Percentiles rank a stretch among this genome's conserved stretches.
These are phyloP conservation scores for Meandrina meandrites DNA, from an alignment of 92 coral and sea anemone species.

Conservation along the genomic window DNA sequence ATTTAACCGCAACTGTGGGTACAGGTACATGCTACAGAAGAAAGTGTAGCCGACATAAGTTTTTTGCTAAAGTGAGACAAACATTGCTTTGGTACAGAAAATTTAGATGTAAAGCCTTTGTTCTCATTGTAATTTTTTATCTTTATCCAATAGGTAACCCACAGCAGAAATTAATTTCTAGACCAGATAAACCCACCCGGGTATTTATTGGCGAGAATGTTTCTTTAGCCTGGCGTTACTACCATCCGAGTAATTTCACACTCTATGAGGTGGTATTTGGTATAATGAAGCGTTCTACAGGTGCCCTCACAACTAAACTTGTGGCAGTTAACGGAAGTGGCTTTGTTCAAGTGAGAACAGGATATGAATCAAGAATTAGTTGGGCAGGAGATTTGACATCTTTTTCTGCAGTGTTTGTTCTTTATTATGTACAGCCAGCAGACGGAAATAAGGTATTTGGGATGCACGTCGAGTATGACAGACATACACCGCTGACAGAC, in stretches of 20 bases:
- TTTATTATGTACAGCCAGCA: background rate
- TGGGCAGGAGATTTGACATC: conserved; percentile 35
- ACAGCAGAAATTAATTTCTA: background rate
- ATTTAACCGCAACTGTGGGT: no score
- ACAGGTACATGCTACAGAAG: no score
- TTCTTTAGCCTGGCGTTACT: conserved; percentile 1
- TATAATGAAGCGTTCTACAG: background rate
- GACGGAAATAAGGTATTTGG: conserved; percentile 5
- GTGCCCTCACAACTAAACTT: background rate
- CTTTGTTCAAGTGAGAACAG: background rate
- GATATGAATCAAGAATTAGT: background rate
- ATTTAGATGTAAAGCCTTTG: no score
- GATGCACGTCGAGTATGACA: conserved; percentile 21
- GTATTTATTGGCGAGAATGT: conserved; percentile 11
- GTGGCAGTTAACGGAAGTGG: background rate
- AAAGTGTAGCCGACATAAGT: no score
- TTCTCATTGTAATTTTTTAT: background rate
- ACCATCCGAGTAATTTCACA: background rate
- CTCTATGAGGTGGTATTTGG: conserved; percentile 9
- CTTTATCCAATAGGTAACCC: background rate
- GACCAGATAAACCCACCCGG: conserved; percentile 5
- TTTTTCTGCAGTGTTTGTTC: conserved; percentile 3
- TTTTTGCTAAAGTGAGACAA: no score
- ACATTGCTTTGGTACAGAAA: no score
- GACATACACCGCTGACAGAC: conserved; percentile 4